Evolutionary conservation across 2,113 vertebrate species (phyloP), one percentile per base, ranked within the genome.

Genomic region (Pelecanus crispus): DNA sequence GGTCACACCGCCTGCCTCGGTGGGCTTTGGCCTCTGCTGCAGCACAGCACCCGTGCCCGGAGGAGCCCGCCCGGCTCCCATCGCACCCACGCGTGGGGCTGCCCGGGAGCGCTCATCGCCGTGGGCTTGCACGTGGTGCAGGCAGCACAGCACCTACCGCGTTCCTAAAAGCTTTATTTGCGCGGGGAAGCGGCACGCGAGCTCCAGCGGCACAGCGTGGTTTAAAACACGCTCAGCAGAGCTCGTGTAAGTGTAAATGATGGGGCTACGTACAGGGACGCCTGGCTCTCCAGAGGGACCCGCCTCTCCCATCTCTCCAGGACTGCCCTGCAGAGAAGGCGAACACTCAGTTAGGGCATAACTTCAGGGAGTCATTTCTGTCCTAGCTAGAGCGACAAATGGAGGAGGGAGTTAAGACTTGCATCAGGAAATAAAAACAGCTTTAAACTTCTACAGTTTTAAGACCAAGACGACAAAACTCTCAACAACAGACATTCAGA

Each of bases 281-380:
- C 99, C 99, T 84, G 99, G 99, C 97, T 99, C 99, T 98, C 99
- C 99, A 34, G 99, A 99, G 58, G 99, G 99, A 77, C 99, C 99
- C 0, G 98, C 97, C 91, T 99, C 99, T 38, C 99, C 99, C 94
- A 97, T 63, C 93, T 99, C 98, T 73, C 99, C 99, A 45, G 96
- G 63, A 86, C 97, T 97, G 89, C 99, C 99, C 99, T 99, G 95
- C 17, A 66, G 66, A 38, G 52, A 61, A 66, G 58, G 29, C 29
- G 80, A 55, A 90, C 9, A 7, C 15, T 90, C 16, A 6, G 5
- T 77, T 5, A 68, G 62, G 56, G 9, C n/a, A 10, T 6, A 49
- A 42, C 36, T 53, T 26, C 72, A 74, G n/a, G 31, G 40, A 50
- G 36, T 8, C 50, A 7, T 10, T 79, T 63, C 62, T 74, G 28